These are phyloP conservation scores for Halcyon leucocephala DNA, from an alignment of 2,797 vertebrate genomes.

Conservation along the genomic window DNA sequence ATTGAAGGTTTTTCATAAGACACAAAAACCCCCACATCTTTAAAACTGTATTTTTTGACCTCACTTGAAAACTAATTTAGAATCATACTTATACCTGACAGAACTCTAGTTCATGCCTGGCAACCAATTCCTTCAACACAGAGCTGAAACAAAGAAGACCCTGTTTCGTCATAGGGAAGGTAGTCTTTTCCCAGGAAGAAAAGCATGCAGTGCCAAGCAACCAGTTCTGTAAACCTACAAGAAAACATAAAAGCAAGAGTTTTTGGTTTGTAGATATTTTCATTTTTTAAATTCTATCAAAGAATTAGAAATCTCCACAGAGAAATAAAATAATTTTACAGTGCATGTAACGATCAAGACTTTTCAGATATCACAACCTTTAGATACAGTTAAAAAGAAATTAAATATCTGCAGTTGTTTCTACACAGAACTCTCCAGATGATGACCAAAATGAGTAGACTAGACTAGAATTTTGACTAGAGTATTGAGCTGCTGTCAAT, in stretches of 20 bases:
- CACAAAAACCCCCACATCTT: fast-evolving
- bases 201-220: neutral
- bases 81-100: neutral
- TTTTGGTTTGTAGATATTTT: neutral
- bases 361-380: neutral
- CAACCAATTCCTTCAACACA: neutral
- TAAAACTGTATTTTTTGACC: neutral
- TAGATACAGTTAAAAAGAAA: neutral
- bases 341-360: neutral
- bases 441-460: neutral
- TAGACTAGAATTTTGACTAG: neutral
- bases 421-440: neutral
- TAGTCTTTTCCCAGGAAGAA: neutral
- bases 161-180: neutral
- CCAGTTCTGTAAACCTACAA: neutral
- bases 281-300: neutral
- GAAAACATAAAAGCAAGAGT: neutral
- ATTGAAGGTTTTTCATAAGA: neutral
- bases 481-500: neutral
- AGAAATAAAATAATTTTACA: neutral
- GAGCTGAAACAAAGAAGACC: neutral
- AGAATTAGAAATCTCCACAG: neutral
- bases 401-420: neutral
- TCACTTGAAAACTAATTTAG: neutral
- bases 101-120: neutral